These are phyloP conservation scores for Petrocephalus schoutedeni DNA, from an alignment of 2,797 vertebrate species.

Conservation along the genomic window DNA sequence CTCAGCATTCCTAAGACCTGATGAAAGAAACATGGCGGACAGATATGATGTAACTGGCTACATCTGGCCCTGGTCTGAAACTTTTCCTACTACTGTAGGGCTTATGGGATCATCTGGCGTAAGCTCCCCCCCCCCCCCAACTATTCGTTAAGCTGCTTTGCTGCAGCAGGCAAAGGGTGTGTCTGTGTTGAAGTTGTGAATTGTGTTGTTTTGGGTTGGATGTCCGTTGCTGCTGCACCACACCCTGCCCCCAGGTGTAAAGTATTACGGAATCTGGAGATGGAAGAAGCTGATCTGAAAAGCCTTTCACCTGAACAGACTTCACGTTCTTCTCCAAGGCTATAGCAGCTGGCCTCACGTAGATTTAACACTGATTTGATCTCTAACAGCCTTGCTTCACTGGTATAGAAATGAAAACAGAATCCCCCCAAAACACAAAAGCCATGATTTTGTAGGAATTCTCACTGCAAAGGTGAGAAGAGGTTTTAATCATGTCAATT, in stretches of 20 bases:
- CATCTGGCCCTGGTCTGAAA: neutral
- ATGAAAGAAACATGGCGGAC: neutral
- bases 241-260: constrained; percentile 11
- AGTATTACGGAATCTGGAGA: neutral
- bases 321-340: neutral
- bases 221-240: constrained; percentile 1
- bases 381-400: neutral
- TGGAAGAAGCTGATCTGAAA: neutral
- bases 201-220: neutral
- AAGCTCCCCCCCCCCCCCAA: neutral
- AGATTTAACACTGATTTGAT: neutral
- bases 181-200: neutral
- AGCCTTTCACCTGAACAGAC: neutral
- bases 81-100: neutral
- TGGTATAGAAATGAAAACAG: neutral
- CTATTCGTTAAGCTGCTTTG: neutral
- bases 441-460: neutral
- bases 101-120: neutral
- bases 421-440: neutral
- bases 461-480: neutral
- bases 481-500: neutral
- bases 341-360: neutral
- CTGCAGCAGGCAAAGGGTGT: neutral
- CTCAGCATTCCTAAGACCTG: neutral
- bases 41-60: neutral